These are phyloP conservation scores for Peucedramus taeniatus DNA, from an alignment of 2,113 vertebrate genomes.

Conservation along the genomic window DNA sequence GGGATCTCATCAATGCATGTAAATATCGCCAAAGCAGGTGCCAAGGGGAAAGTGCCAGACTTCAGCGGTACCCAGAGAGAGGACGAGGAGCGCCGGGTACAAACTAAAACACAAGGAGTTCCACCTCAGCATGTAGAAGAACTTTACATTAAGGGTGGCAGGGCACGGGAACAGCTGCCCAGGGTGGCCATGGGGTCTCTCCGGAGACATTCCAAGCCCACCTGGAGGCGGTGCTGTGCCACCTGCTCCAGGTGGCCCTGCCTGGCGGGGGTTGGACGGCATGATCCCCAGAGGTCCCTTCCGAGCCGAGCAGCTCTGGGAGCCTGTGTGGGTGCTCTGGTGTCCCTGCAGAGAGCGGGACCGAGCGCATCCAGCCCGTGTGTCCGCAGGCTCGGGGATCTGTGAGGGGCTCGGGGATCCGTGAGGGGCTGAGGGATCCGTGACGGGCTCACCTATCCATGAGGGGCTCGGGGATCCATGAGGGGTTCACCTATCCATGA, in stretches of 20 bases:
- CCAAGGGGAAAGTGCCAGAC: not conserved
- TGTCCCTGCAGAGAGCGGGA: not conserved
- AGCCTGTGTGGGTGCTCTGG: not conserved
- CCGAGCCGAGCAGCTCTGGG: not conserved
- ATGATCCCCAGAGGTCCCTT: no score
- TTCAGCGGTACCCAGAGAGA: not conserved
- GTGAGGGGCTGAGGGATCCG: not conserved
- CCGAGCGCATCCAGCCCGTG: not conserved
- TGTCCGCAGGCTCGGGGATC: not conserved
- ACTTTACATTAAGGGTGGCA: not conserved
- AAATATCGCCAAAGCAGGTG: not conserved
- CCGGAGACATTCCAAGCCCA: not conserved
- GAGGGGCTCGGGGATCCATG: not conserved
- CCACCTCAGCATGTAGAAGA: rapidly evolving
- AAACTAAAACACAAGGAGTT: not conserved
- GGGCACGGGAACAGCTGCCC: not conserved
- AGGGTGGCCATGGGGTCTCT: not conserved
- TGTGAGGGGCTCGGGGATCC: not conserved
- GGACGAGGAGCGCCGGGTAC: rapidly evolving
- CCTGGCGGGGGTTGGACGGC: not conserved
- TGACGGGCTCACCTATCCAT: not conserved
- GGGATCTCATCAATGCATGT: rapidly evolving
- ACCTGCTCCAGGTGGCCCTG: not conserved
- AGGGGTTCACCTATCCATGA: no score
- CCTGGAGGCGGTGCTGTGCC: not conserved